phyloP scores from a whole-genome alignment of 2,888 invertebrate species.

The Crematogaster levior region DNA sequence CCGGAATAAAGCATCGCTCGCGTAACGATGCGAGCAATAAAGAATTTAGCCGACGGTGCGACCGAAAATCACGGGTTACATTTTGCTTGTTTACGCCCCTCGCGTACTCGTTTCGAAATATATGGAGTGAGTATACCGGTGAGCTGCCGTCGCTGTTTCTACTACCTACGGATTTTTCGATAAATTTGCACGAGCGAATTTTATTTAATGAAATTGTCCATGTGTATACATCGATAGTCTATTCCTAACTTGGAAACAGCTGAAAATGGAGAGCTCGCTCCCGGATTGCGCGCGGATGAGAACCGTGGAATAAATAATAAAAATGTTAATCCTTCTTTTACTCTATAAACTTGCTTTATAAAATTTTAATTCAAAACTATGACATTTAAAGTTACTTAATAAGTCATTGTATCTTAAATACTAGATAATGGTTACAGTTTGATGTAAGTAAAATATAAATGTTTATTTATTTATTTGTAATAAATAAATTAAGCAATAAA shows the following conservation, averaged over 20 bases:
- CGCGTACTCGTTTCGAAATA: slow-evolving; percentile 36
- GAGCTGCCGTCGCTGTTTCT: slow-evolving; percentile 4
- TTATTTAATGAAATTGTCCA: slow-evolving; percentile 31
- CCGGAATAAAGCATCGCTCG: slow-evolving; percentile 68
- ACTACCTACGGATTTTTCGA: slow-evolving; percentile 29
- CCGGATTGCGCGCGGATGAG: too few relatives aligned
- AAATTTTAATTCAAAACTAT: background rate
- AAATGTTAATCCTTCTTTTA: background rate
- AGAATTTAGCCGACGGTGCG: slow-evolving; percentile 53
- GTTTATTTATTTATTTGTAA: too few relatives aligned
- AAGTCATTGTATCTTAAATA: background rate
- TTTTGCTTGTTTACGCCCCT: slow-evolving; percentile 53
- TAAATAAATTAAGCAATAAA: background rate
- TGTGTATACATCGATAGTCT: background rate
- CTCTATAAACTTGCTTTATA: background rate
- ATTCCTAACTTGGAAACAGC: background rate
- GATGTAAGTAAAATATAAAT: background rate
- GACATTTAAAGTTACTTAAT: background rate
- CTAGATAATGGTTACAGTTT: background rate
- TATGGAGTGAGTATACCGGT: background rate
- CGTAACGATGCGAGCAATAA: slow-evolving; percentile 67
- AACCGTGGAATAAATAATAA: slow-evolving; percentile 1
- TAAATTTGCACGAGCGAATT: slow-evolving; percentile 30
- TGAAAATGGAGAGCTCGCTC: background rate
- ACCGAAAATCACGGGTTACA: slow-evolving; percentile 55